These are phyloP conservation scores for Drosophila bifasciata DNA, from an alignment of 1,140 invertebrate species.

Conservation along the genomic window DNA sequence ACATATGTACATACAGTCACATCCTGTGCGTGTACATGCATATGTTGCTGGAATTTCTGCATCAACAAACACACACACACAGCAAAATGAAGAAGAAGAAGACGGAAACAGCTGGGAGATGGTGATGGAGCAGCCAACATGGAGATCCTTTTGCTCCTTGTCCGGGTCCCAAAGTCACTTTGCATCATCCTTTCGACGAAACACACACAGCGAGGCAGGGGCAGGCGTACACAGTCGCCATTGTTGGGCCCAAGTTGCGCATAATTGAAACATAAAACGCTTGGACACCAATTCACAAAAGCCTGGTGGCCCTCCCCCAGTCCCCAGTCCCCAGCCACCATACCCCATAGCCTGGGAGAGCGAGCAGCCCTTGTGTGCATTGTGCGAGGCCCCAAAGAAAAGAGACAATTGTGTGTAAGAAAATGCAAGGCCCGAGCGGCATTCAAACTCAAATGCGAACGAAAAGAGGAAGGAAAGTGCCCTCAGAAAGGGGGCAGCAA, in stretches of 20 bases:
- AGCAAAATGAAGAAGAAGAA: slow-evolving; percentile 10
- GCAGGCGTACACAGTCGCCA: slow-evolving; percentile 49
- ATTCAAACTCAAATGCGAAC: slow-evolving; percentile 9
- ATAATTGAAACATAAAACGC: slow-evolving; percentile 82
- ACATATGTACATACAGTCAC: slow-evolving; percentile 11
- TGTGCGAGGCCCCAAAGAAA: slow-evolving; percentile 70
- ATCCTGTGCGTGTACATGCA: slow-evolving; percentile 51
- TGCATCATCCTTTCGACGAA: slow-evolving; percentile 69
- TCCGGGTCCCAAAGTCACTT: slow-evolving; percentile 55
- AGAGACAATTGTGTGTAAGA: slow-evolving; percentile 82
- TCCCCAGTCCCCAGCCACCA: not conserved
- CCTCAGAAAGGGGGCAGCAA: too few relatives aligned
- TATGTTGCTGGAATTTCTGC: slow-evolving; percentile 66
- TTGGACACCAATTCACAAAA: slow-evolving; percentile 82
- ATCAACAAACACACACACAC: slow-evolving; percentile 65
- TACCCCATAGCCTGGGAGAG: not conserved
- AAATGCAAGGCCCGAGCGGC: slow-evolving; percentile 61
- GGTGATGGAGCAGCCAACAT: not conserved
- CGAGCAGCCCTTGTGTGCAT: slow-evolving; percentile 38
- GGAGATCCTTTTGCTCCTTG: slow-evolving; percentile 38
- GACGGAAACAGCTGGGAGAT: slow-evolving; percentile 6
- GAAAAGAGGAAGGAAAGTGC: too few relatives aligned
- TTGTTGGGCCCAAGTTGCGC: slow-evolving; percentile 80
- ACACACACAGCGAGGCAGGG: slow-evolving; percentile 34
- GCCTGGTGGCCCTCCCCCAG: slow-evolving; percentile 47